Evolutionary conservation across 2,888 invertebrate genomes (phyloP).

Genomic region (Drosophila anceps): DNA sequence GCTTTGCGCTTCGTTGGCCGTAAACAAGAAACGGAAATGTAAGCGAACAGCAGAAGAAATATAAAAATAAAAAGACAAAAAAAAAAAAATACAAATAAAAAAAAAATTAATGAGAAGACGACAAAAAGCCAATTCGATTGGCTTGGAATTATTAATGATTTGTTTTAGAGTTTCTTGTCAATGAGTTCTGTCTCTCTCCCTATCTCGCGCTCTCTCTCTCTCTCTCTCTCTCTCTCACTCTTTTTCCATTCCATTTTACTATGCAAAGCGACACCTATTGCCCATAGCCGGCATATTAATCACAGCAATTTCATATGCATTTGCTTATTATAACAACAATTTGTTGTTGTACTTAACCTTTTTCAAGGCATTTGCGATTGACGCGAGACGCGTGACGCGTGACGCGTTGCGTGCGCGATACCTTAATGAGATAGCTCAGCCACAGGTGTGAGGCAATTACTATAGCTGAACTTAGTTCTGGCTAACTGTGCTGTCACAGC

Average conservation of each 20-base stretch:
- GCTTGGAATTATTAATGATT: slow-evolving; percentile 38
- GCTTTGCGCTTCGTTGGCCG: slow-evolving; percentile 28
- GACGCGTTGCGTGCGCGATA: slow-evolving; percentile 4
- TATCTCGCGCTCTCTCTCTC: background rate
- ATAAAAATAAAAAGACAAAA: background rate
- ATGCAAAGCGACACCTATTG: slow-evolving; percentile 51
- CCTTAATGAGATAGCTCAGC: background rate
- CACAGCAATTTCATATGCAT: slow-evolving; percentile 21
- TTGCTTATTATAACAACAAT: slow-evolving; percentile 4
- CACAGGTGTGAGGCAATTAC: background rate
- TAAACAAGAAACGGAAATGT: slow-evolving; percentile 56
- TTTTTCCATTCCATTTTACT: slow-evolving; percentile 9
- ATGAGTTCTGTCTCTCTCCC: background rate
- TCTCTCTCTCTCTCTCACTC: background rate
- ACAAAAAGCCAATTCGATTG: slow-evolving; percentile 27
- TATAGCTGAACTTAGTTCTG: background rate
- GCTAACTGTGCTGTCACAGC: background rate
- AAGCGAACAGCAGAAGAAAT: slow-evolving; percentile 19
- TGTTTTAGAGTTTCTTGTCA: slow-evolving; percentile 10
- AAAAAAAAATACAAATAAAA: background rate
- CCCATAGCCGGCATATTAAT: slow-evolving; percentile 41
- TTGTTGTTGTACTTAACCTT: background rate
- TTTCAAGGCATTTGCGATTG: background rate
- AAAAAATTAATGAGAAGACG: background rate
- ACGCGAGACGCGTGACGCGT: too few species aligned